These are phyloP conservation scores for Dendrophyllia cribrosa DNA, from an alignment of 64 coral and sea anemone species.

Conservation along the genomic window DNA sequence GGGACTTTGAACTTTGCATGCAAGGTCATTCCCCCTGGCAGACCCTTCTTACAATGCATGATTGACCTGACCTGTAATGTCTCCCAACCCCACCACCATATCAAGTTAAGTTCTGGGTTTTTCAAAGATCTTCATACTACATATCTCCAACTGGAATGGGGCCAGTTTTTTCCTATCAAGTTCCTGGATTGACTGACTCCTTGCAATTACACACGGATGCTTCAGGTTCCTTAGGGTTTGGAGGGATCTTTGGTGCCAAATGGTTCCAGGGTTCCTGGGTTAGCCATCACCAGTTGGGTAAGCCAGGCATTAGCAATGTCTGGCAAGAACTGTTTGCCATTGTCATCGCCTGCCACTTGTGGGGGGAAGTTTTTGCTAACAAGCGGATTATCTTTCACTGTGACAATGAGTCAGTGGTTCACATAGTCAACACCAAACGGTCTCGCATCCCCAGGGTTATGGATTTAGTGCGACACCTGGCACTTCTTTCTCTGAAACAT, in stretches of 20 bases:
- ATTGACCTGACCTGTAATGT: not conserved
- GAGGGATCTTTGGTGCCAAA: conserved; percentile 41
- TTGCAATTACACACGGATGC: conserved; percentile 56
- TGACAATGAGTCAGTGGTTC: conserved; percentile 58
- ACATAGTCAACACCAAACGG: conserved; percentile 42
- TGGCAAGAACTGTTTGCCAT: conserved; percentile 79
- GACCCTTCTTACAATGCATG: conserved; percentile 47
- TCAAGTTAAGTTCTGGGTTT: conserved; percentile 22
- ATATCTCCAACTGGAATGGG: conserved; percentile 32
- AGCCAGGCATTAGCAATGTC: conserved; percentile 63
- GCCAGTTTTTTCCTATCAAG: conserved; percentile 1
- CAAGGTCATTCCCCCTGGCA: conserved; percentile 32
- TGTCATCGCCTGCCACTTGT: conserved; percentile 65
- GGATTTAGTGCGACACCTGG: conserved; percentile 46
- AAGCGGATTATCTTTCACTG: conserved; percentile 61
- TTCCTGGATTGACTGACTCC: not conserved
- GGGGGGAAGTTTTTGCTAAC: conserved; percentile 39
- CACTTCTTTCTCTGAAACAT: conserved; percentile 11
- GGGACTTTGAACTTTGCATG: conserved; percentile 41
- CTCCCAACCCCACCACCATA: not conserved
- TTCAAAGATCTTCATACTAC: conserved; percentile 36
- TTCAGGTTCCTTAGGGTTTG: conserved; percentile 67
- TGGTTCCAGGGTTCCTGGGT: conserved; percentile 79
- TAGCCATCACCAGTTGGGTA: conserved; percentile 23
- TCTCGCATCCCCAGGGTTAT: conserved; percentile 44